phyloP scores from a whole-genome alignment of 2,888 invertebrate species.

The Nemoura dubitans region DNA sequence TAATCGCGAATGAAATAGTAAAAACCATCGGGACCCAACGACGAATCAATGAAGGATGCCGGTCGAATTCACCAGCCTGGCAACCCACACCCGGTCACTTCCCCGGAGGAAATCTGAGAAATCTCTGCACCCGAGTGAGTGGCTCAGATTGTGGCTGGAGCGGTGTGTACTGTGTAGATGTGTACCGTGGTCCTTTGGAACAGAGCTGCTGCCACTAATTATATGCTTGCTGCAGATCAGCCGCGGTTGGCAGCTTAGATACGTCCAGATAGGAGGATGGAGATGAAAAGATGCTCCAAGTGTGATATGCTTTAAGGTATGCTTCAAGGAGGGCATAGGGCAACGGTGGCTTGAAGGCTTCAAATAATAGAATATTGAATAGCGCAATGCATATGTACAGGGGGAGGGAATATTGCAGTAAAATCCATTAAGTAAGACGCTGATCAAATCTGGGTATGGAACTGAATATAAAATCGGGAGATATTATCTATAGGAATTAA shows the following conservation, averaged over 20 bases:
- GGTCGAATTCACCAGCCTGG: background rate
- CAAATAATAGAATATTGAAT: too few species aligned
- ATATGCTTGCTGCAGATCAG: background rate
- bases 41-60: background rate
- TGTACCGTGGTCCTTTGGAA: too few species aligned
- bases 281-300: too few species aligned
- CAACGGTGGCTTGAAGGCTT: too few species aligned
- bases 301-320: slow-evolving; percentile 27
- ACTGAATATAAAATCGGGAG: slow-evolving; percentile 7
- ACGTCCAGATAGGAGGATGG: background rate
- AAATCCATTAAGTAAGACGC: slow-evolving; percentile 18
- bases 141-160: background rate
- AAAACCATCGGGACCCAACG: background rate
- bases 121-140: background rate
- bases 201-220: slow-evolving; percentile 28
- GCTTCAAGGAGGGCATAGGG: slow-evolving; percentile 38
- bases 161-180: too few species aligned
- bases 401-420: background rate
- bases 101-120: background rate
- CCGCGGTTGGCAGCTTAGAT: slow-evolving; percentile 15
- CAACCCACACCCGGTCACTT: background rate
- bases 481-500: background rate
- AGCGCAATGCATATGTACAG: background rate
- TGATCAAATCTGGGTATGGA: slow-evolving; percentile 29
- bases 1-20: background rate